These are phyloP conservation scores for Dromococcyx pavoninus DNA, from an alignment of 2,797 vertebrate genomes.

Conservation along the genomic window DNA sequence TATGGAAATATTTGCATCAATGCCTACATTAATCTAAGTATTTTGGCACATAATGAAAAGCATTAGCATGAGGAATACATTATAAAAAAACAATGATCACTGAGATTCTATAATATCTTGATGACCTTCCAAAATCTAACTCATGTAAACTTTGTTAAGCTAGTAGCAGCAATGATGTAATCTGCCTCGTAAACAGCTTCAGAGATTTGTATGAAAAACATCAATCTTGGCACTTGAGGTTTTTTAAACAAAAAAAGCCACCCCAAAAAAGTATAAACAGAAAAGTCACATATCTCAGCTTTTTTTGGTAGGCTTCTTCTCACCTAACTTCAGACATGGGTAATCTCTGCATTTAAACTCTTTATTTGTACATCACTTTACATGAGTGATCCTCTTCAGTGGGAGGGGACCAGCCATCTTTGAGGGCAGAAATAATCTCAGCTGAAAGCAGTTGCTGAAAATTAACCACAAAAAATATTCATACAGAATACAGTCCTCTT, in stretches of 20 bases:
- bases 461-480: neutral
- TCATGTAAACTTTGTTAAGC: conserved; percentile 39
- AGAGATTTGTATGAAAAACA: neutral
- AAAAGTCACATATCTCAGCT: neutral
- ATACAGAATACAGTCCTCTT: neutral
- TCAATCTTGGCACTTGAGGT: neutral
- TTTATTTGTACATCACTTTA: neutral
- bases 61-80: conserved; percentile 22
- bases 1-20: conserved; percentile 6
- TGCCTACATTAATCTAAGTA: neutral
- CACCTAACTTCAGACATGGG: neutral
- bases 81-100: neutral
- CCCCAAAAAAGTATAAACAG: neutral
- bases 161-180: conserved; percentile 20
- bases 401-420: neutral
- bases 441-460: neutral
- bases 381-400: fast-evolving
- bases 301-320: neutral
- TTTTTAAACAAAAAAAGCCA: conserved; percentile 50
- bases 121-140: conserved; percentile 37
- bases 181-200: conserved; percentile 38
- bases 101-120: conserved; percentile 25
- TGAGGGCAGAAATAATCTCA: neutral
- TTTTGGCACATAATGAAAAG: conserved; percentile 22
- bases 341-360: neutral